Percentiles rank a stretch among this genome's conserved stretches.
Evolutionary conservation across 2,888 invertebrate genomes (phyloP).

Genomic region (Entomobrya proxima): DNA sequence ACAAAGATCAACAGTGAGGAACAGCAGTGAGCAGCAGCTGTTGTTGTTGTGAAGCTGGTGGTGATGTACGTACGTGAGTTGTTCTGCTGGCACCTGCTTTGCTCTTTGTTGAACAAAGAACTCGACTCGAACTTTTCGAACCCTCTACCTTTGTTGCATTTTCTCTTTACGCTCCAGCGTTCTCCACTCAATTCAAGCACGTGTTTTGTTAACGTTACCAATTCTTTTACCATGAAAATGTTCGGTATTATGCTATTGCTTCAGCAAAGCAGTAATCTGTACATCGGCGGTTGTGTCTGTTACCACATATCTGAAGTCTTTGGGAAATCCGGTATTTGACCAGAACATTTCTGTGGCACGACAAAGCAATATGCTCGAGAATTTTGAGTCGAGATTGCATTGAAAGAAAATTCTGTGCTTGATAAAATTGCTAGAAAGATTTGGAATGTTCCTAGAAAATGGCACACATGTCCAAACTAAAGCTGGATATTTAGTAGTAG

Average conservation of each 20-base stretch:
- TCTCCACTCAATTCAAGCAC: no score
- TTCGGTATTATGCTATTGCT: background rate
- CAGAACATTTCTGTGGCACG: background rate
- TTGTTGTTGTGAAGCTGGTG: no score
- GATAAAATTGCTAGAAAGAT: conserved; percentile 8
- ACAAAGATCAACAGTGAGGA: no score
- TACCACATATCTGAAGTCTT: background rate
- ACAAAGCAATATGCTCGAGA: background rate
- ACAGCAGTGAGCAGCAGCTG: no score
- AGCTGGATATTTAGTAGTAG: background rate
- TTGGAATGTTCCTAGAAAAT: background rate
- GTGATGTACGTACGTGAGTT: no score
- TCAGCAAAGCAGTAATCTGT: background rate
- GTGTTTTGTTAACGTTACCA: no score
- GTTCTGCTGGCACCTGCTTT: no score
- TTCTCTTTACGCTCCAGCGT: no score
- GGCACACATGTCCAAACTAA: background rate
- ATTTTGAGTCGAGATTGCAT: no score
- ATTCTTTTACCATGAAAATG: background rate
- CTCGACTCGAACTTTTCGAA: no score
- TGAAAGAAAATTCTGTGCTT: background rate
- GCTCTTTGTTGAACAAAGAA: no score
- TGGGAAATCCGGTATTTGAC: background rate
- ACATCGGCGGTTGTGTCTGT: background rate
- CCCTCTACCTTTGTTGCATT: no score